A percentile compares a stretch with the other conserved stretches of the same genome.
phyloP scores from a whole-genome alignment of 2,888 invertebrate genomes.

The Malthinus seriepunctatus region DNA sequence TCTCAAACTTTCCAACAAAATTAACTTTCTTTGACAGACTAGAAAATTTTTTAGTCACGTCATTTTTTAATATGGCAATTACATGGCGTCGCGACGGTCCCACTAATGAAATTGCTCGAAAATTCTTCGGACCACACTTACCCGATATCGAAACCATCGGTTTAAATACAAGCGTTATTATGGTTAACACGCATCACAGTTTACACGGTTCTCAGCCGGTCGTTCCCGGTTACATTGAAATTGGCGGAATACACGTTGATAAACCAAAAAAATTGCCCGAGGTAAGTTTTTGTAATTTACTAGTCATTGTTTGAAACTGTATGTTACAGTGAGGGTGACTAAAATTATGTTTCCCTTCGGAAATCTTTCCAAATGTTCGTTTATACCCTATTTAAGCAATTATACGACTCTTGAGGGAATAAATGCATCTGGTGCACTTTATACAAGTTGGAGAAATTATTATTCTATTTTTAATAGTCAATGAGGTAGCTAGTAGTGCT shows the following conservation, averaged over 20 bases:
- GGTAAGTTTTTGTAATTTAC: constrained; percentile 26
- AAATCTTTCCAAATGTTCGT: too few relatives aligned
- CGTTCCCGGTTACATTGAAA: constrained; percentile 58
- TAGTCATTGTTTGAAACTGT: too few relatives aligned
- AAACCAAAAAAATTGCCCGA: constrained; percentile 40
- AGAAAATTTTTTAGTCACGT: constrained; percentile 19
- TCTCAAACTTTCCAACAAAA: constrained; percentile 40
- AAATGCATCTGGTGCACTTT: too few relatives aligned
- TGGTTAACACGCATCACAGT: constrained; percentile 56
- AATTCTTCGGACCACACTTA: not conserved
- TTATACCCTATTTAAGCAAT: too few relatives aligned
- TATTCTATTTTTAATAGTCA: too few relatives aligned
- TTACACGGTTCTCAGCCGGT: constrained; percentile 54
- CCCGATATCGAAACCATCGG: not conserved
- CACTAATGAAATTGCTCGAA: not conserved
- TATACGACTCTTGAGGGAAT: too few relatives aligned
- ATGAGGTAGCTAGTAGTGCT: too few relatives aligned
- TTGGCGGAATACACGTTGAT: constrained; percentile 59
- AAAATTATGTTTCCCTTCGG: too few relatives aligned
- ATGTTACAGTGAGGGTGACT: too few relatives aligned
- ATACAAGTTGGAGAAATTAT: too few relatives aligned
- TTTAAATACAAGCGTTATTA: constrained; percentile 53
- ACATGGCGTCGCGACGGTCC: not conserved
- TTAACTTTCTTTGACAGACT: constrained; percentile 37
- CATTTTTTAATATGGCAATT: not conserved